Conservation (phyloP, 2,797 vertebrate species). For the Triplophysa yarkandensis region DNA sequence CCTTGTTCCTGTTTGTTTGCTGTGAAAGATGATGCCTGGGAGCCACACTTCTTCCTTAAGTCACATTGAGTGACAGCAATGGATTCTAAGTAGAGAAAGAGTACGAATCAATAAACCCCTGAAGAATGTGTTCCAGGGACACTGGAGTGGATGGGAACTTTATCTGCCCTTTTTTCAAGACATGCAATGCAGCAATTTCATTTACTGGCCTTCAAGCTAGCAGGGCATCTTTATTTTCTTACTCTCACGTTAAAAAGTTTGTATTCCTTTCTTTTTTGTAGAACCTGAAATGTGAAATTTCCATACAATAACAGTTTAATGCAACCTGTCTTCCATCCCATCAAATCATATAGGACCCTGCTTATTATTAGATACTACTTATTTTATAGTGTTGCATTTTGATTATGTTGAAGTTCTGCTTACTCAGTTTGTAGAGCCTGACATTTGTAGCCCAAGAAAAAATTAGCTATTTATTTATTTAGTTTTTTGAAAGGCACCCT, state of each 20-base stretch:
- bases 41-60: conserved; percentile 13
- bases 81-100: neutral
- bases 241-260: neutral
- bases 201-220: neutral
- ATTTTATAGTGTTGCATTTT: too few relatives aligned
- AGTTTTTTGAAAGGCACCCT: too few relatives aligned
- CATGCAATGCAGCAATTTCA: neutral
- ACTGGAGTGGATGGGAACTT: neutral
- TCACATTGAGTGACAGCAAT: conserved; percentile 4
- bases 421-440: too few relatives aligned
- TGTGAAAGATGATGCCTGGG: neutral
- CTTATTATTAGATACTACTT: too few relatives aligned
- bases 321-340: too few relatives aligned
- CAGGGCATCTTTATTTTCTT: neutral
- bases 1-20: neutral
- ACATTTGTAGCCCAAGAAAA: too few relatives aligned
- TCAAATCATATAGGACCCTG: too few relatives aligned
- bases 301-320: too few relatives aligned
- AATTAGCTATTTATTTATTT: too few relatives aligned
- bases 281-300: neutral
- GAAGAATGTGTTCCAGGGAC: neutral
- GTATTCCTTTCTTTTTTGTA: too few relatives aligned
- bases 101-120: neutral
- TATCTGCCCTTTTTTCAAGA: neutral
- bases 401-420: too few relatives aligned